A percentile compares a stretch with the other conserved stretches of the same genome.
Conservation (phyloP, 2,888 invertebrate species). For the Pycnomerus fuliginosus region DNA sequence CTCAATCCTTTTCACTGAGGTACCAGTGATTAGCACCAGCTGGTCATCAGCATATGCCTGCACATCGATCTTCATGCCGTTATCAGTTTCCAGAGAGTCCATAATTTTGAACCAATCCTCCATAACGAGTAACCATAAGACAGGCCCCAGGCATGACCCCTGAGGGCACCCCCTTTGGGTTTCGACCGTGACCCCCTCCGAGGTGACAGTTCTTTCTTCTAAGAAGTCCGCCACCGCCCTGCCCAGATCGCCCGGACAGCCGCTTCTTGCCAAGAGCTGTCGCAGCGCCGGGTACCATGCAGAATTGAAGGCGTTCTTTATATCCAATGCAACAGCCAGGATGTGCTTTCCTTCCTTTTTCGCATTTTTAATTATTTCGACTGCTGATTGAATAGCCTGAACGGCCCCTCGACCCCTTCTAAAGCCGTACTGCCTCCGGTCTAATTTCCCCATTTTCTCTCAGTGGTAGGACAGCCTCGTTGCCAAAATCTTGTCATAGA, state of each 20-base stretch:
- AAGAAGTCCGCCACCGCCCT: slow-evolving; percentile 18
- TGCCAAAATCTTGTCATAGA: slow-evolving; percentile 32
- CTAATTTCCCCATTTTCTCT: too few relatives aligned
- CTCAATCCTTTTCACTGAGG: not conserved
- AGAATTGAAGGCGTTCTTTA: slow-evolving; percentile 24
- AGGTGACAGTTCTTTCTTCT: slow-evolving; percentile 1
- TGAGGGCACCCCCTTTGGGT: slow-evolving; percentile 22
- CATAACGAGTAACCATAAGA: slow-evolving; percentile 24
- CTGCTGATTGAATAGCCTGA: not conserved
- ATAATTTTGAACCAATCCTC: slow-evolving; percentile 20
- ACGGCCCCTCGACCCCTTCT: slow-evolving; percentile 4
- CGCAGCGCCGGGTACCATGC: slow-evolving; percentile 20
- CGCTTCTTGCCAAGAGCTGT: not conserved
- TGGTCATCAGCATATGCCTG: slow-evolving; percentile 15
- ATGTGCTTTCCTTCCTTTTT: slow-evolving; percentile 11
- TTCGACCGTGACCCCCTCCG: slow-evolving; percentile 4
- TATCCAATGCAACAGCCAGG: slow-evolving; percentile 24
- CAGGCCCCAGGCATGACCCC: slow-evolving; percentile 22
- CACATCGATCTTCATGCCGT: not conserved
- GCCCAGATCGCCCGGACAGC: slow-evolving; percentile 7
- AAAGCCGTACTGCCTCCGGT: slow-evolving; percentile 23
- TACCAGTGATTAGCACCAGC: too few relatives aligned
- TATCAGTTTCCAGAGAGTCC: not conserved
- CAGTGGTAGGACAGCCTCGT: slow-evolving; percentile 27
- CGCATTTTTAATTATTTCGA: not conserved